Evolutionary conservation across 2,113 vertebrate species (phyloP).

Genomic region (Salvator merianae): DNA sequence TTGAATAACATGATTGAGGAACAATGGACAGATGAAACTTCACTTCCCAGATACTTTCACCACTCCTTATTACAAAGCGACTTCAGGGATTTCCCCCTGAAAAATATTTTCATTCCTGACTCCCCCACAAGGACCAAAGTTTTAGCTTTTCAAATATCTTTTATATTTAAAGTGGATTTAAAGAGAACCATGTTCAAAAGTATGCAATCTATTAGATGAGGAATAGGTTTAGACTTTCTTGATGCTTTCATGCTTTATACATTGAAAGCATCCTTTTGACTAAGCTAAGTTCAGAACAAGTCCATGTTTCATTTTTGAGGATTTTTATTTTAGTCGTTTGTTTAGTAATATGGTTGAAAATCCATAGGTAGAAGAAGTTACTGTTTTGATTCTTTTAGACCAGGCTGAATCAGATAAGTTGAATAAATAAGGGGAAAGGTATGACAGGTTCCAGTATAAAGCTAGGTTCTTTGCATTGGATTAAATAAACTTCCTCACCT

Average conservation of each 20-base stretch:
- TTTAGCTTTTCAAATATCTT: slow-evolving; percentile 3
- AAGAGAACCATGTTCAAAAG: slow-evolving; percentile 4
- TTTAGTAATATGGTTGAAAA: neutral
- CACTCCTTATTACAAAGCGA: neutral
- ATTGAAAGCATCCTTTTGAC: neutral
- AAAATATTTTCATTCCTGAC: neutral
- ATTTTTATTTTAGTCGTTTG: neutral
- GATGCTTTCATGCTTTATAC: slow-evolving; percentile 9
- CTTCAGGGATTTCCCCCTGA: neutral
- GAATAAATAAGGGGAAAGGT: neutral
- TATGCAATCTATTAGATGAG: slow-evolving; percentile 3
- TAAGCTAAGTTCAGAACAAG: neutral
- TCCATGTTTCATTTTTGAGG: neutral
- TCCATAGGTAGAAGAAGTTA: neutral
- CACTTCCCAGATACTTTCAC: no score
- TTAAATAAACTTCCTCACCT: slow-evolving; percentile 14
- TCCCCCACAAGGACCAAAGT: neutral
- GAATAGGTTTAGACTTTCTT: neutral
- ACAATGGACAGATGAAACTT: neutral
- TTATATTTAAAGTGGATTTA: slow-evolving; percentile 22
- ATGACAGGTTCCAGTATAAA: slow-evolving; percentile 1
- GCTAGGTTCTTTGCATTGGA: neutral
- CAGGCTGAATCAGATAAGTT: slow-evolving; percentile 18
- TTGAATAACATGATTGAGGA: no score
- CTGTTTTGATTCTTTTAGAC: slow-evolving; percentile 10